Evolutionary conservation across 2,113 vertebrate species (phyloP).

Genomic region (Lampris megalopsis): DNA sequence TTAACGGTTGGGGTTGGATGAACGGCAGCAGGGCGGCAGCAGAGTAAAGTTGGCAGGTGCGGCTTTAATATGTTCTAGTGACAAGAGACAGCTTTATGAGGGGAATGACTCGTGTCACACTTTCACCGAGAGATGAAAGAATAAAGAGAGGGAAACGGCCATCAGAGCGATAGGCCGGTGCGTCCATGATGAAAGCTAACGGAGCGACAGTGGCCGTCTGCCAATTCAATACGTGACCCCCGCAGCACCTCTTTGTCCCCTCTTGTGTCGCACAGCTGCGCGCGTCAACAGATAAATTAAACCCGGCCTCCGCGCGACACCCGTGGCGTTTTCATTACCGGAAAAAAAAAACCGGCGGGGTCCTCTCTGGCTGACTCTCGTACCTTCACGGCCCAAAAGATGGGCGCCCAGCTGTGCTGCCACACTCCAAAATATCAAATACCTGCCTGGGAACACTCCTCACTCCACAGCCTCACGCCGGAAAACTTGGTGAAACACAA

Average conservation of each 20-base stretch:
- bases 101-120: conserved; percentile 40
- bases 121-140: conserved; percentile 37
- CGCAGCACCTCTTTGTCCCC: conserved; percentile 21
- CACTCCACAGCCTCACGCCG: conserved; percentile 36
- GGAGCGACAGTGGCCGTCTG: conserved; percentile 41
- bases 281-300: conserved; percentile 62
- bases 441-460: conserved; percentile 10
- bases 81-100: conserved; percentile 44
- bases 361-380: conserved; percentile 49
- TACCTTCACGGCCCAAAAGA: conserved; percentile 50
- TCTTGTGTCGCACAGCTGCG: conserved; percentile 27
- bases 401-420: conserved; percentile 22
- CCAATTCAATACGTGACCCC: conserved; percentile 46
- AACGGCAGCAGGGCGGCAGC: background rate
- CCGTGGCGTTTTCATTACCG: conserved; percentile 64
- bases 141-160: conserved; percentile 38
- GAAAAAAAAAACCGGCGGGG: conserved; percentile 33
- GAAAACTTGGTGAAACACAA: conserved; percentile 34
- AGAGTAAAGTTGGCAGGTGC: conserved; percentile 14
- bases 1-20: background rate
- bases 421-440: conserved; percentile 18
- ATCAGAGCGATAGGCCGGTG: conserved; percentile 22
- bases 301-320: conserved; percentile 55
- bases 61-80: conserved; percentile 27
- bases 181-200: conserved; percentile 11